Evolutionary conservation across 2,113 vertebrate species (phyloP).

Genomic region (Amazona guildingii): DNA sequence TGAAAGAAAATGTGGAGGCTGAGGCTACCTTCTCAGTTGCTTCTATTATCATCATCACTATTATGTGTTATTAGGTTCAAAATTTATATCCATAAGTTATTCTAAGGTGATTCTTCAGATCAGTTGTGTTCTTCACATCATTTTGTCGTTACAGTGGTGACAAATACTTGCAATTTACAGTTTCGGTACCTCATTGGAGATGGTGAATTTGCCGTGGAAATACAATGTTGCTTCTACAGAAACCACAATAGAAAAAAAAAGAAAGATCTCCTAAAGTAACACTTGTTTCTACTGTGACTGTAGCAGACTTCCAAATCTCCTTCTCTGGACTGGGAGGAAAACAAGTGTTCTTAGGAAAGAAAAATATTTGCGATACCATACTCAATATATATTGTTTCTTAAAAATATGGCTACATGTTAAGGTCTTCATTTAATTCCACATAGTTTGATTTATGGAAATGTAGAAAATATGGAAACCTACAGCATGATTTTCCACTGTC

Average conservation of each 20-base stretch:
- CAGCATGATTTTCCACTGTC: not conserved
- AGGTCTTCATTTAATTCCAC: not conserved
- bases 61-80: not conserved
- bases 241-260: not conserved
- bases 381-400: not conserved
- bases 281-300: not conserved
- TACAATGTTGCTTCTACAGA: not conserved
- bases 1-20: not conserved
- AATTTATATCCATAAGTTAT: not conserved
- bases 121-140: not conserved
- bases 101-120: not conserved
- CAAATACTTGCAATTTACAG: not conserved
- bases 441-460: not conserved
- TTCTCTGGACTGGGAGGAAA: not conserved
- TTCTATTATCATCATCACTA: not conserved
- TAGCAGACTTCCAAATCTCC: not conserved
- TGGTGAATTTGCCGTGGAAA: not conserved
- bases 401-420: fast-evolving
- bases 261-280: not conserved
- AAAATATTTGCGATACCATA: not conserved
- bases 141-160: not conserved
- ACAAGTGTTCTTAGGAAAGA: not conserved
- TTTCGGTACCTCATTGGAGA: not conserved
- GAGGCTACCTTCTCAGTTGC: not conserved
- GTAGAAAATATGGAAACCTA: not conserved